Base-by-base conservation (phyloP, 2,888 invertebrate species). In the Pandemis heparana region DNA sequence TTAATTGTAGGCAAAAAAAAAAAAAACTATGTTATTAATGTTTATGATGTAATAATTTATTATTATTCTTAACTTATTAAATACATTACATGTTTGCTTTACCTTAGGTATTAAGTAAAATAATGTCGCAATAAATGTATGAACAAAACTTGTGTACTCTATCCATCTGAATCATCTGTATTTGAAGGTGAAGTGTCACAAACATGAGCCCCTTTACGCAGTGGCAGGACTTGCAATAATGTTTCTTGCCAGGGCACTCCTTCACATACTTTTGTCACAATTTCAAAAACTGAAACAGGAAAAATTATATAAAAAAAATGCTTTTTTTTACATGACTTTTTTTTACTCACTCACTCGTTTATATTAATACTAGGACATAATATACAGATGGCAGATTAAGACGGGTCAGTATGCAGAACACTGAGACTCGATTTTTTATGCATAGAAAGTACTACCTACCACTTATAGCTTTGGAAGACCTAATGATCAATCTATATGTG, bases 171-270 rank as follows among this genome's bases (percentile, higher is more conserved):
- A 74, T 82, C 77, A 74, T 88, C 86, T 80, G 82, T 77, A 75
- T 82, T 86, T 63, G 85, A 83, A 75, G 84, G 82, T 68, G 87
- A 81, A 77, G 81, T 83, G 70, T 89, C 84, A 82, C 85, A 85
- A 69, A 94, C 83, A 48, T 92, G 95, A 43, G 96, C 97, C 41
- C 97, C 97, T 89, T 97, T 98, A 63, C 98, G 94, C 81, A 96
- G 93, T 2, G 98, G 98, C 77, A 98, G 92, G 4, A 97, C 96
- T 83, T 96, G 94, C 78, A 98, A 92, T 77, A 98, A 95, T 0
- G 97, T 96, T 68, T 98, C 96, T 83, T 96, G 96, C 97, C 98
- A 98, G 0, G 95, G 92, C 83, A 95, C 94, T 3, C 97, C 97
- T 90, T 97, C 97, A n/a, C 96, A 96, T 7, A 98, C 95, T 80